Percentiles rank a stretch among this genome's conserved stretches.
These are phyloP conservation scores for Trinectes maculatus DNA, from an alignment of 2,113 vertebrate genomes.

Conservation along the genomic window DNA sequence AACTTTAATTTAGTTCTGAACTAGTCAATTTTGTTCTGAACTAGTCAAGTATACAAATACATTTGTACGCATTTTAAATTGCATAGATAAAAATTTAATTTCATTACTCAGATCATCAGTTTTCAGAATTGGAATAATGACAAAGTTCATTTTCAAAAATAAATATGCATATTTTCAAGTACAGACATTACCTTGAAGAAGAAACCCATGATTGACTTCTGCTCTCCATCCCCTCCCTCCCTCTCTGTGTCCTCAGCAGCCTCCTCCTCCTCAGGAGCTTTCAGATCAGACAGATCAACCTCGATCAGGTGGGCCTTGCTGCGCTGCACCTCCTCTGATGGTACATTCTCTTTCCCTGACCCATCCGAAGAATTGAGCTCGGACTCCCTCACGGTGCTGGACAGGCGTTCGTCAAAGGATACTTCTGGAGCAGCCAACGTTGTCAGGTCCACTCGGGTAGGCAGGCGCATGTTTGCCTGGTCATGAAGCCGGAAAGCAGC, in stretches of 20 bases:
- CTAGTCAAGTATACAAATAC: too few relatives aligned
- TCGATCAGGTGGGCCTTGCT: constrained; percentile 90
- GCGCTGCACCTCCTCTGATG: constrained; percentile 81
- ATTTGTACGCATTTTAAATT: too few relatives aligned
- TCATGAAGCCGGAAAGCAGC: constrained; percentile 85
- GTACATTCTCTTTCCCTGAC: constrained; percentile 77
- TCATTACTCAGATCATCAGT: too few relatives aligned
- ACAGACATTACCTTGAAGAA: constrained; percentile 91
- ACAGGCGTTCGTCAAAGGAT: constrained; percentile 76
- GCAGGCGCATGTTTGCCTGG: constrained; percentile 85
- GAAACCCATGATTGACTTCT: constrained; percentile 93
- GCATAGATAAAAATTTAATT: too few relatives aligned
- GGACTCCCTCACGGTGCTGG: constrained; percentile 65
- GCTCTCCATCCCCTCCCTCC: constrained; percentile 83
- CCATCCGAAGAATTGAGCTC: constrained; percentile 76
- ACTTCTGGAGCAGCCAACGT: constrained; percentile 78
- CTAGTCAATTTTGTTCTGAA: too few relatives aligned
- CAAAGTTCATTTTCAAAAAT: not conserved
- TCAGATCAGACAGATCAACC: constrained; percentile 91
- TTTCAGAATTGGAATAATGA: not conserved
- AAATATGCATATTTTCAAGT: not conserved
- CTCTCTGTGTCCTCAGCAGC: constrained; percentile 67
- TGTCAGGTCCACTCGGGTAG: constrained; percentile 81
- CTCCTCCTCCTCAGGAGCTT: constrained; percentile 82
- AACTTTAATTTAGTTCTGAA: not conserved